Percentiles rank a stretch among this genome's conserved stretches.
phyloP scores from a whole-genome alignment of 2,888 invertebrate genomes.

The Spilosoma lubricipeda region DNA sequence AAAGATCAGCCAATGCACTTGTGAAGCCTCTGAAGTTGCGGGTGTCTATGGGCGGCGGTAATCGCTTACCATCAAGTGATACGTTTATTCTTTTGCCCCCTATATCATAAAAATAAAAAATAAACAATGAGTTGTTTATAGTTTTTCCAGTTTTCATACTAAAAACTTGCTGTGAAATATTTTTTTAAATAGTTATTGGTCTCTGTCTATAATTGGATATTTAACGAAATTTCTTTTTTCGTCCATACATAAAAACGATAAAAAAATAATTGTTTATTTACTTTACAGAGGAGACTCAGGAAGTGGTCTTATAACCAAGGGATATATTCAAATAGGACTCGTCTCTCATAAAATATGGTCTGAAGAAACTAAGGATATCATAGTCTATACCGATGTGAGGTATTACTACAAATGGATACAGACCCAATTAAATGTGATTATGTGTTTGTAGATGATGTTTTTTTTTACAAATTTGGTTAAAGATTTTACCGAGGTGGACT shows the following conservation, averaged over 20 bases:
- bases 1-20: too few relatives aligned
- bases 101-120: too few relatives aligned
- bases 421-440: neutral
- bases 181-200: neutral
- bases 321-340: slow-evolving; percentile 5
- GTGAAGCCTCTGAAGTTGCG: too few relatives aligned
- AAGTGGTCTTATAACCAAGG: neutral
- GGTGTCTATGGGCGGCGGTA: too few relatives aligned
- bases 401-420: neutral
- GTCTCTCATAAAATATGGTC: slow-evolving; percentile 7
- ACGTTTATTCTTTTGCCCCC: too few relatives aligned
- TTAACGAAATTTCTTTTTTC: too few relatives aligned
- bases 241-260: too few relatives aligned
- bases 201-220: neutral
- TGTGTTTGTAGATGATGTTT: neutral
- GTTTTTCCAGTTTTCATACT: too few relatives aligned
- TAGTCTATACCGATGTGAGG: neutral
- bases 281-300: slow-evolving; percentile 16
- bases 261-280: neutral
- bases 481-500: neutral
- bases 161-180: too few relatives aligned
- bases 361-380: neutral
- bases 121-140: too few relatives aligned
- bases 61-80: too few relatives aligned
- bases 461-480: neutral